Percentiles rank a stretch among this genome's conserved stretches.
These are phyloP conservation scores for Lasiurus cinereus DNA, from an alignment of 2,113 vertebrate species.

Conservation along the genomic window DNA sequence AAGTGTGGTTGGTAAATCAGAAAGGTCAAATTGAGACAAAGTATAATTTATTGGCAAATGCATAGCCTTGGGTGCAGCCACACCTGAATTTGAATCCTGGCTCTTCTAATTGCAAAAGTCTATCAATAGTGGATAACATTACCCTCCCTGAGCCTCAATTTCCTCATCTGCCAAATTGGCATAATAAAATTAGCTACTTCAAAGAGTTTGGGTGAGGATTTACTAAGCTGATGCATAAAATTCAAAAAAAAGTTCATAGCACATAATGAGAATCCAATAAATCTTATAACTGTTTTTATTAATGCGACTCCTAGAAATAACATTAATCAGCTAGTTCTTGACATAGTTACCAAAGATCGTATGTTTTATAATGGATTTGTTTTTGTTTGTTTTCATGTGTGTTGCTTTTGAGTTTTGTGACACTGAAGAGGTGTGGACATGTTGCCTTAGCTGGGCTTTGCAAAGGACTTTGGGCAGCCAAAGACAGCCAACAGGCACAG, in stretches of 20 bases:
- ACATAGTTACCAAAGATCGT: neutral
- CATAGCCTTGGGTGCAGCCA: neutral
- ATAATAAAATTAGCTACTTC: neutral
- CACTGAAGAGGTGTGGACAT: neutral
- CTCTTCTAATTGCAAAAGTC: neutral
- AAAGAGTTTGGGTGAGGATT: neutral
- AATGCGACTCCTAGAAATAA: neutral
- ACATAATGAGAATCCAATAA: neutral
- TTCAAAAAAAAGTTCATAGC: neutral
- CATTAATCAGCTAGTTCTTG: neutral
- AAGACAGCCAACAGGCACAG: neutral
- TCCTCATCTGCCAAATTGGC: neutral
- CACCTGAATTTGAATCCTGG: neutral
- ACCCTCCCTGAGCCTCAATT: neutral
- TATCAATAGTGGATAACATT: neutral
- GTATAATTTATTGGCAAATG: neutral
- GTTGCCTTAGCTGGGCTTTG: neutral
- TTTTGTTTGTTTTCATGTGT: neutral
- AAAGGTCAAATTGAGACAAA: neutral
- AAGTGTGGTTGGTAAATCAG: neutral
- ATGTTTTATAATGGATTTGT: neutral
- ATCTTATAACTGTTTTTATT: neutral
- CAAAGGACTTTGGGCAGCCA: neutral
- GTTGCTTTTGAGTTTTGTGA: neutral
- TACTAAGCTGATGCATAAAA: neutral